These are phyloP conservation scores for Scalopus aquaticus DNA, from an alignment of 2,113 vertebrate species.

Conservation along the genomic window DNA sequence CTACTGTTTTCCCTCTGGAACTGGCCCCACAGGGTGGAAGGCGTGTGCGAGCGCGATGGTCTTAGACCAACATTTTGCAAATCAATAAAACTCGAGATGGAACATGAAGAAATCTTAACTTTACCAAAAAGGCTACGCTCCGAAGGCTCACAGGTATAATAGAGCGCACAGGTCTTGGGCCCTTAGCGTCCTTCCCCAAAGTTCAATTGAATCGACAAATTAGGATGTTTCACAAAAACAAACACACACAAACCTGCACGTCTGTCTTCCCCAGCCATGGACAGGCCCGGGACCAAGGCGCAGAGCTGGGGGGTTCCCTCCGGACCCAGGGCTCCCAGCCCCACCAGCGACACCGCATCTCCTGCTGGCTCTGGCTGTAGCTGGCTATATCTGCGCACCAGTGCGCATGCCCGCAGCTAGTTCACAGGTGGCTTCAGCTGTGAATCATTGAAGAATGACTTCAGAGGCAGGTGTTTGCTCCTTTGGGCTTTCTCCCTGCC, in stretches of 20 bases:
- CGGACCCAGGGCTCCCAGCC: not conserved
- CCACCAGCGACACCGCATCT: rapidly evolving
- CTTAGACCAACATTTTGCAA: not conserved
- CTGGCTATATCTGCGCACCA: too few species aligned
- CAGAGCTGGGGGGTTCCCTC: not conserved
- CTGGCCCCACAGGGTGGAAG: not conserved
- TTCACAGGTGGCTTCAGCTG: not conserved
- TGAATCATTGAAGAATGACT: not conserved
- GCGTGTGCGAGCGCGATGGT: not conserved
- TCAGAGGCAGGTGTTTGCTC: not conserved
- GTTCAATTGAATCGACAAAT: not conserved
- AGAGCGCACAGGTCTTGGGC: not conserved
- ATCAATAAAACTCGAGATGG: not conserved
- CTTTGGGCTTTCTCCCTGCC: not conserved
- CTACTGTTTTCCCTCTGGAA: not conserved
- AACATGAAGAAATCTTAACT: not conserved
- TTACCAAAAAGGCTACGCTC: not conserved
- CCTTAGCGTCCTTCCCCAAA: not conserved
- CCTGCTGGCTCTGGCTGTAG: not conserved
- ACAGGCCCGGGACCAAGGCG: not conserved
- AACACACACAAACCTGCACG: not conserved
- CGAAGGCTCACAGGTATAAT: not conserved
- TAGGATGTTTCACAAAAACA: not conserved
- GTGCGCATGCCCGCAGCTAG: too few species aligned
- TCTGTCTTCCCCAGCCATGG: not conserved